Evolutionary conservation across 2,113 vertebrate genomes (phyloP).

Genomic region (Heterotis niloticus): DNA sequence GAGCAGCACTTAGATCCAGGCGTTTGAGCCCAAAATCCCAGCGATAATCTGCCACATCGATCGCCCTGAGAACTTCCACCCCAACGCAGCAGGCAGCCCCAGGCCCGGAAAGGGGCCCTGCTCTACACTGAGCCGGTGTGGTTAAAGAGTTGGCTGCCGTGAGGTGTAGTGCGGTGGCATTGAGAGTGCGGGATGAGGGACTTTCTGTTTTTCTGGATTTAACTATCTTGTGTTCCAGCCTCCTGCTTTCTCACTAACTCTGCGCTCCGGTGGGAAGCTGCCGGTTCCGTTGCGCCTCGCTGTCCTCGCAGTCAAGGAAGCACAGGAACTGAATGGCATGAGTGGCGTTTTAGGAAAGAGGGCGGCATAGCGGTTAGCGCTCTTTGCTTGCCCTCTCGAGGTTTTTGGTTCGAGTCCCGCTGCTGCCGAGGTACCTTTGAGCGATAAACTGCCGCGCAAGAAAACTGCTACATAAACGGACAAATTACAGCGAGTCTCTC

Average conservation of each 20-base stretch:
- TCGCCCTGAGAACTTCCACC: constrained; percentile 73
- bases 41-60: constrained; percentile 71
- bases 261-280: no score
- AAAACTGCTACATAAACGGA: no score
- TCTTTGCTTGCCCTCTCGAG: no score
- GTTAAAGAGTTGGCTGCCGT: constrained; percentile 17
- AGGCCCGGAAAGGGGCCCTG: constrained; percentile 36
- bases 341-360: no score
- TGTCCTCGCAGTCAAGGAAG: no score
- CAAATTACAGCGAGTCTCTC: no score
- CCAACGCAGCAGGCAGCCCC: constrained; percentile 55
- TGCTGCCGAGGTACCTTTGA: no score
- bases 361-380: no score
- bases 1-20: constrained; percentile 68
- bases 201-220: not conserved
- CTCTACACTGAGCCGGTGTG: not conserved
- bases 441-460: no score
- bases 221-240: not conserved
- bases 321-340: no score
- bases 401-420: no score
- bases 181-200: not conserved
- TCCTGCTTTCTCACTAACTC: not conserved
- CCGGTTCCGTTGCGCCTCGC: no score
- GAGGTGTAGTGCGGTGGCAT: constrained; percentile 19
- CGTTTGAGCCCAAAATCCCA: constrained; percentile 72